These are phyloP conservation scores for Muntiacus reevesi DNA, from an alignment of 2,113 vertebrate species.

Conservation along the genomic window DNA sequence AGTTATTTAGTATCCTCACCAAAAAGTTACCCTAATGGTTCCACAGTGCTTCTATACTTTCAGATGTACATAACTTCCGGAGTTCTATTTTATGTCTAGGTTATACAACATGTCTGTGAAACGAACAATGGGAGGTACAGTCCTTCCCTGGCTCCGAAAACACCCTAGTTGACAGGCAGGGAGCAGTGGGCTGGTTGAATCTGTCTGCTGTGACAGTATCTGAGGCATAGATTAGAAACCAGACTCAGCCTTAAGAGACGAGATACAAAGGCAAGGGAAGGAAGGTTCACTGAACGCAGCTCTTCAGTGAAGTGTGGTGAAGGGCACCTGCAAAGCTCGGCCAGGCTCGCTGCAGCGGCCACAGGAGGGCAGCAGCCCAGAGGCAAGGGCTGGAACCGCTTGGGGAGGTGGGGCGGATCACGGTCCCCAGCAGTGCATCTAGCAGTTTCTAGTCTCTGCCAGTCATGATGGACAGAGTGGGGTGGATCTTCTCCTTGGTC, in stretches of 20 bases:
- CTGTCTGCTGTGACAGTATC: neutral
- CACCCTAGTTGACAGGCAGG: neutral
- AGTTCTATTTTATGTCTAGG: neutral
- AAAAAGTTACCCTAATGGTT: neutral
- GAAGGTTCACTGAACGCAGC: neutral
- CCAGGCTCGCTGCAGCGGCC: neutral
- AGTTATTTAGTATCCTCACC: neutral
- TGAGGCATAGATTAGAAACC: neutral
- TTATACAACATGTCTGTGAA: neutral
- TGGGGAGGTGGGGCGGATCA: neutral
- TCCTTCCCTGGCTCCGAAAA: neutral
- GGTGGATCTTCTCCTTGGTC: neutral
- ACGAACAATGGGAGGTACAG: neutral
- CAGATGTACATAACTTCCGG: neutral
- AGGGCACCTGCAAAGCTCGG: no score
- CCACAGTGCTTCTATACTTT: neutral
- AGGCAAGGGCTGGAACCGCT: accelerated
- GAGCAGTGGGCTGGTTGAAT: neutral
- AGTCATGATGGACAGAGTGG: accelerated
- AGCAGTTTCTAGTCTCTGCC: accelerated
- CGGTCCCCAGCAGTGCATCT: accelerated
- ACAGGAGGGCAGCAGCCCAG: neutral
- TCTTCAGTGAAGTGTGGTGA: neutral
- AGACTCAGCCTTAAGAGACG: neutral
- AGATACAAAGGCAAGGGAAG: neutral